These are phyloP conservation scores for Heliconius hermathena DNA, from an alignment of 1,140 invertebrate genomes.

Conservation along the genomic window DNA sequence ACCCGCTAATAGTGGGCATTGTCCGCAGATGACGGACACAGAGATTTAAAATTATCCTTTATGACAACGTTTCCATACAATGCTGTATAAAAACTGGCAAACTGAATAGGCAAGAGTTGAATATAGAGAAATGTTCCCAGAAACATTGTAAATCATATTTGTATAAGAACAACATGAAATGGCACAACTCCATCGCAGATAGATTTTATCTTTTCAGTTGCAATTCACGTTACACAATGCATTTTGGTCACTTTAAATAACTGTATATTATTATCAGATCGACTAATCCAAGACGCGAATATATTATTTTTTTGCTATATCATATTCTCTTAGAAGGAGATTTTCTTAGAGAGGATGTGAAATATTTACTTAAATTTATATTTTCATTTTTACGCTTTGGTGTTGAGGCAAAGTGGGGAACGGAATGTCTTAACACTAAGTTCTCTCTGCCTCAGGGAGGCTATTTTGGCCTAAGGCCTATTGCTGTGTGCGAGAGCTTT, in stretches of 20 bases:
- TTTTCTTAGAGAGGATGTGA: too few relatives aligned
- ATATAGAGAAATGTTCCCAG: constrained; percentile 36
- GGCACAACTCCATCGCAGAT: constrained; percentile 26
- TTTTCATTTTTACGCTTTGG: too few relatives aligned
- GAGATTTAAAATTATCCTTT: constrained; percentile 50
- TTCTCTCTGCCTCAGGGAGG: too few relatives aligned
- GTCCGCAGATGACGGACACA: constrained; percentile 69
- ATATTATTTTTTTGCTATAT: background rate
- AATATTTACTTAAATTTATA: too few relatives aligned
- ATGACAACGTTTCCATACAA: constrained; percentile 37
- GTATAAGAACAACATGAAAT: constrained; percentile 31
- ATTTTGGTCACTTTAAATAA: constrained; percentile 33
- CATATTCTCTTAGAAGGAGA: background rate
- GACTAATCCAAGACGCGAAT: constrained; percentile 24
- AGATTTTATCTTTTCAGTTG: constrained; percentile 27
- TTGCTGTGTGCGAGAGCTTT: too few relatives aligned
- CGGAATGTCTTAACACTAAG: too few relatives aligned
- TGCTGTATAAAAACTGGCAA: constrained; percentile 24
- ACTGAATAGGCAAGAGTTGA: constrained; percentile 43
- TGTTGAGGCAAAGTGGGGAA: too few relatives aligned
- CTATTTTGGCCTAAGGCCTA: too few relatives aligned
- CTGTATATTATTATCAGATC: constrained; percentile 33
- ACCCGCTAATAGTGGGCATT: constrained; percentile 75
- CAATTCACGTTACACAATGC: constrained; percentile 34
- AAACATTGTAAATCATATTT: constrained; percentile 43